A percentile compares a stretch with the other conserved stretches of the same genome.
These are phyloP conservation scores for Vidua chalybeata DNA, from an alignment of 2,113 vertebrate species.

Conservation along the genomic window DNA sequence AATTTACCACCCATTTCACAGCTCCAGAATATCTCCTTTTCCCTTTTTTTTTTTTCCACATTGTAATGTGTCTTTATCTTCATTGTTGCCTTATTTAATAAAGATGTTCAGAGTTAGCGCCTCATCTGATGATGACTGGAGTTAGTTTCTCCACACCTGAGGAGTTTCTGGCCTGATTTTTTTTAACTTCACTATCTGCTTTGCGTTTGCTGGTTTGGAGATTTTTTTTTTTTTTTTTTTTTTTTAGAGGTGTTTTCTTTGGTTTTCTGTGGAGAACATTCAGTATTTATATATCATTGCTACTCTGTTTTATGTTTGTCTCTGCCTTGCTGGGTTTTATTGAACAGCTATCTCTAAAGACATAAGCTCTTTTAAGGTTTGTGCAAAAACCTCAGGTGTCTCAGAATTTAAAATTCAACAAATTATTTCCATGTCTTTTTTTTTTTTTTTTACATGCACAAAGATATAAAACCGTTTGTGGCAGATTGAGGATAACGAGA, in stretches of 20 bases:
- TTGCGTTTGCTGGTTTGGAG: background rate
- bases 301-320: background rate
- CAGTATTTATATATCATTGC: background rate
- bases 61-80: background rate
- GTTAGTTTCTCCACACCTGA: background rate
- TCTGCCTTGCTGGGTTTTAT: background rate
- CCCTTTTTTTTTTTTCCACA: rapidly evolving
- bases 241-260: background rate
- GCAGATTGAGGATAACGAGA: background rate
- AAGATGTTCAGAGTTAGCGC: background rate
- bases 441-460: background rate
- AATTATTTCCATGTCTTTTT: background rate
- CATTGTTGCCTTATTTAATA: background rate
- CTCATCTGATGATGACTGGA: background rate
- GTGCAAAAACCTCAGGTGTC: background rate
- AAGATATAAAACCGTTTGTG: background rate
- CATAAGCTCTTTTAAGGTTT: background rate
- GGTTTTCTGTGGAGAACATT: background rate
- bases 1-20: background rate
- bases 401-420: background rate
- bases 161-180: background rate
- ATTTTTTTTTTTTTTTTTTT: background rate
- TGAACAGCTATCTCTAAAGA: background rate
- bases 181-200: background rate
- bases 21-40: background rate